Evolutionary conservation across 2,888 invertebrate genomes (phyloP).

Genomic region (Cerastis leucographa): DNA sequence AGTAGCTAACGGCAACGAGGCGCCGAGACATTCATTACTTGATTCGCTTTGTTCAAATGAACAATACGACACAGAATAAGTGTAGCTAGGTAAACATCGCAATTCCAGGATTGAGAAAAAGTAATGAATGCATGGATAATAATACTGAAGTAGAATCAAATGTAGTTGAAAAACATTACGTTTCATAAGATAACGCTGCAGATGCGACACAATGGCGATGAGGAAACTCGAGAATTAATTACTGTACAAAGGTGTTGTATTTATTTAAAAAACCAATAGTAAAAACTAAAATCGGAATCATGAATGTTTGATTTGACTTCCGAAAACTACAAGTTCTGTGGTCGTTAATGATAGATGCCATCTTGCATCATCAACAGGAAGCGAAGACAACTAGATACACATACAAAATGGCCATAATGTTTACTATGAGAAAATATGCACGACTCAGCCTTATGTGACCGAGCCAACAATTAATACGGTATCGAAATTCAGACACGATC

Average conservation of each 20-base stretch:
- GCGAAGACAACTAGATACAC: conserved; percentile 11
- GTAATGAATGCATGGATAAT: conserved; percentile 11
- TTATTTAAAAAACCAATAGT: neutral
- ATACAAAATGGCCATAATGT: conserved; percentile 12
- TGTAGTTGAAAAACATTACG: neutral
- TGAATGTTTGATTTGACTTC: conserved; percentile 27
- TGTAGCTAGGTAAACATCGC: conserved; percentile 30
- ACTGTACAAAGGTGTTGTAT: conserved; percentile 17
- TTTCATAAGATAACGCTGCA: conserved; percentile 23
- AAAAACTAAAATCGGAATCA: neutral
- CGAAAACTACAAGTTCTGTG: conserved; percentile 34
- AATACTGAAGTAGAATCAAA: conserved; percentile 15
- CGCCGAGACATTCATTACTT: conserved; percentile 62
- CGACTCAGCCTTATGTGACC: neutral
- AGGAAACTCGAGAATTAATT: conserved; percentile 53
- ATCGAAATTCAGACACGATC: conserved; percentile 33
- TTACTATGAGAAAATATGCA: conserved; percentile 27
- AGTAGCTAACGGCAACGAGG: conserved; percentile 57
- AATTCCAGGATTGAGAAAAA: conserved; percentile 27
- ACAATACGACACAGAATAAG: conserved; percentile 45
- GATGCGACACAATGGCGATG: neutral
- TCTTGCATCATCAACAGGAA: conserved; percentile 47
- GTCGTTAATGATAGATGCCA: conserved; percentile 41
- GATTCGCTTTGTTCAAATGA: conserved; percentile 60
- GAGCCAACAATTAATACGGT: conserved; percentile 21